These are phyloP conservation scores for Tadarida brasiliensis DNA, from an alignment of 2,797 vertebrate genomes.

Conservation along the genomic window DNA sequence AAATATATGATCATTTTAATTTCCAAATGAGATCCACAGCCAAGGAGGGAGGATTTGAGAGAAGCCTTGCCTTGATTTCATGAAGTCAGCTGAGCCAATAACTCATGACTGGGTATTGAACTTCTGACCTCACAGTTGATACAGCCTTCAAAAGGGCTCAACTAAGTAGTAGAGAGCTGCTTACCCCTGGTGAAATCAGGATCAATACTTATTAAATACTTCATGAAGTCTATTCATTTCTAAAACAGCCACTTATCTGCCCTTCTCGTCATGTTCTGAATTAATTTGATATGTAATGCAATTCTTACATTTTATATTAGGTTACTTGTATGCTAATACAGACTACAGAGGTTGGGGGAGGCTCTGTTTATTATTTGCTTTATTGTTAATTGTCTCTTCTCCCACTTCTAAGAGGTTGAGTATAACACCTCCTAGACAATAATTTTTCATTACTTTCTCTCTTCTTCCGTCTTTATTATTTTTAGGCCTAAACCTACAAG, in stretches of 20 bases:
- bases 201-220: constrained; percentile 84
- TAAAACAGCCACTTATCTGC: constrained; percentile 78
- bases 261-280: constrained; percentile 79
- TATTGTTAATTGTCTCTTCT: neutral
- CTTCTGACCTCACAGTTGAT: constrained; percentile 56
- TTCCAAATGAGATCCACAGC: neutral
- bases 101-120: constrained; percentile 37
- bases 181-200: constrained; percentile 71
- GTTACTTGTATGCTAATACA: constrained; percentile 63
- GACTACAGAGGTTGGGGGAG: neutral
- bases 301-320: constrained; percentile 77
- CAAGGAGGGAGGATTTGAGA: neutral
- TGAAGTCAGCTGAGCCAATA: neutral
- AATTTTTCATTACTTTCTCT: neutral
- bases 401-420: neutral
- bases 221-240: constrained; percentile 83
- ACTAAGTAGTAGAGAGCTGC: constrained; percentile 66
- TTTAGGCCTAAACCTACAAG: neutral
- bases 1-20: neutral
- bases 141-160: constrained; percentile 72
- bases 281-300: constrained; percentile 80
- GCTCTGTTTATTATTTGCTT: neutral
- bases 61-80: neutral
- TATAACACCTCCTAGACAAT: neutral
- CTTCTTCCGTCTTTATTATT: neutral